Base-by-base conservation (phyloP, 2,888 invertebrate species). In the Hypselothyrea guttata region DNA sequence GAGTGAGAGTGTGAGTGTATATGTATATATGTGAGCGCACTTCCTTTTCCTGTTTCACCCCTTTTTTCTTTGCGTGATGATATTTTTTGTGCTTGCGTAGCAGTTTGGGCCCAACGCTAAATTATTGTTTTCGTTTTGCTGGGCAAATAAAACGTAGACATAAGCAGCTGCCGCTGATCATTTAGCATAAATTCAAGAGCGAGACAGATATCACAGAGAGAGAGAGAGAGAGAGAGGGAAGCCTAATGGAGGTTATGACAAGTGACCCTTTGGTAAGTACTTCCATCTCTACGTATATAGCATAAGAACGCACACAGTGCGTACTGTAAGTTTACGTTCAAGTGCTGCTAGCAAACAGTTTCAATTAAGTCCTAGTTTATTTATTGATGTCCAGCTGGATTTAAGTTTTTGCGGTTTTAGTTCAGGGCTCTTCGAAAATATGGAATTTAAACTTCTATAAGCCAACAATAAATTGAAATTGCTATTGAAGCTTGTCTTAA, bases 121-220 rank as follows among this genome's bases (percentile, higher is more conserved):
- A 77, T 84, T 84, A 84, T 84, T 77, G 84, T 78, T 78, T 84
- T 84, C 82, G 78, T 77, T 77, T 75, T 81, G 84, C 66, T 56
- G 52, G 57, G 78, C 61, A 81, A 84, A 78, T 81, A 78, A 78
- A 81, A 77, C 65, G 77, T 61, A 63, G 72, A 70, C 61, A 65
- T 59, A 76, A 76, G 81, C 74, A 79, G 67, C 84, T 81, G 81
- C 71, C 82, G 84, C 58, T 77, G 76, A 83, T 76, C 76, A 79
- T 83, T 83, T 83, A 73, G 73, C 76, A 76, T 76, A 76, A 83
- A 75, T 76, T 79, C 59, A 61, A 62, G 56, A 35, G 52, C 46
- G 41, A 35, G 44, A 13, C 33, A 28, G 35, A 27, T 9, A n/a
- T n/a, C n/a, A n/a, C n/a, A 33, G 16, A 34, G 28, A 11, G 15